Percentiles rank a stretch among this genome's conserved stretches.
phyloP scores from a whole-genome alignment of 2,888 invertebrate genomes.

The Clunio marinus region DNA sequence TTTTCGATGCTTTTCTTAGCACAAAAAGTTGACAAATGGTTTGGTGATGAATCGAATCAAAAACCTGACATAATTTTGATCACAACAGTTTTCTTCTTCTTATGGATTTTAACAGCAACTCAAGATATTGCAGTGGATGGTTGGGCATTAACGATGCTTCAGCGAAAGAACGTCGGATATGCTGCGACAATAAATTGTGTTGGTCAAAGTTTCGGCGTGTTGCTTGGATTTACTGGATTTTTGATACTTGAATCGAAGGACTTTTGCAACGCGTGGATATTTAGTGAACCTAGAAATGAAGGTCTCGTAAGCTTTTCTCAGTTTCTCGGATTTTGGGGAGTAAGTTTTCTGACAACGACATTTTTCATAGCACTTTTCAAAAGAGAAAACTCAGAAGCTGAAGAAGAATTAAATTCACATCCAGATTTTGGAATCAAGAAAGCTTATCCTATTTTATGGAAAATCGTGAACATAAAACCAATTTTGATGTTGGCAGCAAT shows the following conservation, averaged over 20 bases:
- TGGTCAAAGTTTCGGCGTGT: neutral
- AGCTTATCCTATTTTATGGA: constrained; percentile 78
- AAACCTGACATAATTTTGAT: neutral
- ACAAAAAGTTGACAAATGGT: too few relatives aligned
- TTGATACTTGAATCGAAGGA: neutral
- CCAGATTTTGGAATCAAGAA: constrained; percentile 53
- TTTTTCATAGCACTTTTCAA: constrained; percentile 62
- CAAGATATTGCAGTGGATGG: neutral
- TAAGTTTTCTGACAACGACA: neutral
- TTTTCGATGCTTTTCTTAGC: too few relatives aligned
- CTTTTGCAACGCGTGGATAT: neutral
- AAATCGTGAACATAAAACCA: constrained; percentile 77
- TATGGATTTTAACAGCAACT: neutral
- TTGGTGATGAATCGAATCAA: too few relatives aligned
- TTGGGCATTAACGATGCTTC: neutral
- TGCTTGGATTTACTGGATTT: neutral
- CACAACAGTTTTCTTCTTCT: neutral
- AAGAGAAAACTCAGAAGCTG: constrained; percentile 62
- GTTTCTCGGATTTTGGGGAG: neutral
- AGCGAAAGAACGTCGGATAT: neutral
- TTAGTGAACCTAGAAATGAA: neutral
- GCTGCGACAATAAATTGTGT: neutral
- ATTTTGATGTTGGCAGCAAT: too few relatives aligned
- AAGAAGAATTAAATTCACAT: constrained; percentile 48
- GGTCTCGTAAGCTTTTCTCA: neutral